Evolutionary conservation across 2,888 invertebrate species (phyloP), one percentile per base, ranked within the genome.

Genomic region (Steinernema carpocapsae): DNA sequence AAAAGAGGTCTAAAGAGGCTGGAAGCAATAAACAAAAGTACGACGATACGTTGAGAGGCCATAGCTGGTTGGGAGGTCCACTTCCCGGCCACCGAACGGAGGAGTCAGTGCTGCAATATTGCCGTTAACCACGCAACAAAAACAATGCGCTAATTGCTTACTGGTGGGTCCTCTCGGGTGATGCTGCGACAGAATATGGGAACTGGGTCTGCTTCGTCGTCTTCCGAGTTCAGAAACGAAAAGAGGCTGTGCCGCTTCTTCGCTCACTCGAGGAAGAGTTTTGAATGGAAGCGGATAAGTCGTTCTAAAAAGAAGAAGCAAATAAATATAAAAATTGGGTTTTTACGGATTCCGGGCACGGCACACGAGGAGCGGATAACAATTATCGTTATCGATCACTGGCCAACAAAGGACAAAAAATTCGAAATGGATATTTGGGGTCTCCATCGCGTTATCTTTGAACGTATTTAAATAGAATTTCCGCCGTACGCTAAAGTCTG

Each of bases 71-170:
- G n/a, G n/a, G 26, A 64, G 64, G 17, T 64, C 52, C 22, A 52
- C 48, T 48, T 48, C 3, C n/a, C 48, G 48, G 14, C n/a, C n/a
- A n/a, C 52, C 52, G 24, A 52, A 10, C 37, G 10, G 24, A 19
- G 52, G 52, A 52, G 52, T 52, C 52, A 52, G 22, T 52, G 52
- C 52, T 26, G 48, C 32, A 32, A 64, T 29, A 64, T 64, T 64
- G 64, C 17, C 52, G 52, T 22, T 22, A 19, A 52, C 22, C 64
- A 64, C 64, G 64, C 64, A 64, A 64, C 64, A 64, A 64, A 56
- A 64, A 64, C 64, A 64, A 64, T 64, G 64, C 32, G 64, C 32
- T 64, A 64, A 64, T 64, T 64, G 64, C 64, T 29, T 48, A 48
- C 48, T 48, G 48, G 48, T 48, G 37, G 37, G 37, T 37, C 37